Conservation (phyloP, 1,140 invertebrate species). For the Drosophila tristis region DNA sequence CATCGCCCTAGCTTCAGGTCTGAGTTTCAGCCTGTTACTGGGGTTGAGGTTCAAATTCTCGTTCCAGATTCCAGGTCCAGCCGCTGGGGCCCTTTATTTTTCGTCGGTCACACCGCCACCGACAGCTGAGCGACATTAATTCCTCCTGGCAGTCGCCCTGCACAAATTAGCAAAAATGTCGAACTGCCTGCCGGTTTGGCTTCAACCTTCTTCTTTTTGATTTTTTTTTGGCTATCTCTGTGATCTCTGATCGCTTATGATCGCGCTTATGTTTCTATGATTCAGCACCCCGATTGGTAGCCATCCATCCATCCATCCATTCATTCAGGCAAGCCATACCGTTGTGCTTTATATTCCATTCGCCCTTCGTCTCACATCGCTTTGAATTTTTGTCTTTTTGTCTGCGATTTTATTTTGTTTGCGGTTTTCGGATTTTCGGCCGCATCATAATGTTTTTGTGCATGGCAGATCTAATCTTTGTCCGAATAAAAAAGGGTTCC, state of each 20-base stretch:
- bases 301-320: conserved; percentile 56
- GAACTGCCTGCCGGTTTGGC: conserved; percentile 35
- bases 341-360: conserved; percentile 31
- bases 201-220: conserved; percentile 38
- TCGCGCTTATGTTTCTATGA: conserved; percentile 79
- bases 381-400: conserved; percentile 39
- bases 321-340: conserved; percentile 23
- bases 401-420: conserved; percentile 54
- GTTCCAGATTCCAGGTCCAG: conserved; percentile 1
- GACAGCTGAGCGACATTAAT: conserved; percentile 81
- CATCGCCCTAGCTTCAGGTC: conserved; percentile 42
- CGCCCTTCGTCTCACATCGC: conserved; percentile 37
- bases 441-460: conserved; percentile 80
- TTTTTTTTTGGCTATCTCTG: conserved; percentile 56
- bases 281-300: conserved; percentile 75
- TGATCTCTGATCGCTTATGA: conserved; percentile 61
- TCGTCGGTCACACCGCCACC: conserved; percentile 36
- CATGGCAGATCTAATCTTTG: conserved; percentile 79
- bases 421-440: conserved; percentile 46
- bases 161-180: conserved; percentile 68
- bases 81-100: conserved; percentile 28
- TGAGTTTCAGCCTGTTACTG: conserved; percentile 13
- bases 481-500: conserved; percentile 61
- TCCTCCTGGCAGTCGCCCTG: conserved; percentile 71
- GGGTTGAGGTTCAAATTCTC: neutral